Evolutionary conservation across 2,888 invertebrate genomes (phyloP).

Genomic region (Spicauda simplicius): DNA sequence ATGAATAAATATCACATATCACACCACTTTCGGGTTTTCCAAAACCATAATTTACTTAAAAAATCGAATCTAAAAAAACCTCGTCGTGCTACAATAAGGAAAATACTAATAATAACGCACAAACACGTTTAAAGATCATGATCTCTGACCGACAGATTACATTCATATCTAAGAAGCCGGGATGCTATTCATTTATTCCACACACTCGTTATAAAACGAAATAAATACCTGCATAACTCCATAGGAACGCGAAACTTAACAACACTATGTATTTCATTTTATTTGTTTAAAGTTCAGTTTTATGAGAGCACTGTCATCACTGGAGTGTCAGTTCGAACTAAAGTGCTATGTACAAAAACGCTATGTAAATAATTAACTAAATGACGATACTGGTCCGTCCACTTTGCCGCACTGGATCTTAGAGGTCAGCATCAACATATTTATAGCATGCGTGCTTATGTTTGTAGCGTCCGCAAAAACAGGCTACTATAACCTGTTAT

Average conservation of each 20-base stretch:
- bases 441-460: constrained; percentile 60
- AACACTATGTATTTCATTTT: constrained; percentile 42
- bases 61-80: not conserved
- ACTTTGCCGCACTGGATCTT: constrained; percentile 66
- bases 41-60: no score
- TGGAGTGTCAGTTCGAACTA: constrained; percentile 20
- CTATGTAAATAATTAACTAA: constrained; percentile 25
- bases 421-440: constrained; percentile 74
- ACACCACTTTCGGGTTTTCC: no score
- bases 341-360: constrained; percentile 20
- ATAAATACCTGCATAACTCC: constrained; percentile 37
- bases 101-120: not conserved
- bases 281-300: constrained; percentile 25
- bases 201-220: not conserved
- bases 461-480: constrained; percentile 59
- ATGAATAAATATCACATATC: no score
- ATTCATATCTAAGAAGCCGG: not conserved
- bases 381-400: constrained; percentile 50
- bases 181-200: not conserved
- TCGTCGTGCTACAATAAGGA: not conserved
- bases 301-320: constrained; percentile 39
- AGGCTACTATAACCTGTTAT: constrained; percentile 21
- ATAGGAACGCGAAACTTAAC: constrained; percentile 36
- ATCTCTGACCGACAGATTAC: not conserved
- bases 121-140: not conserved